Base-by-base conservation (phyloP, 2,888 invertebrate species). In the Drosophila parthenogenetica region DNA sequence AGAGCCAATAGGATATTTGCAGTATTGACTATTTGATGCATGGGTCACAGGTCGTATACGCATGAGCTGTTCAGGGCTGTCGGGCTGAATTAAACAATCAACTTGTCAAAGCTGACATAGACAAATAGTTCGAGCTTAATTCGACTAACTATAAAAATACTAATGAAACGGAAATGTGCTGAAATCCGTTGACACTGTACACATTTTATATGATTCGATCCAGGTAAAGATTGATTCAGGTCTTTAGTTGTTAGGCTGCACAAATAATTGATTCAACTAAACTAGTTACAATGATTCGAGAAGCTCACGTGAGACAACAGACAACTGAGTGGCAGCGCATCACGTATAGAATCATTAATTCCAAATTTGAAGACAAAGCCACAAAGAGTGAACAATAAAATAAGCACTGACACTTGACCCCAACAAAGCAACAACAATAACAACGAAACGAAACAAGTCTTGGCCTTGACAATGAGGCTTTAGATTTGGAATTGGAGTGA, bases 401-500 rank as follows among this genome's bases (percentile, higher is more conserved):
- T 69, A 73, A 69, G 53, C 77, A 71, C 84, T 87, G 85, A 87
- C 89, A 87, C 85, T 85, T 86, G 85, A 86, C 89, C 85, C 87
- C 83, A 75, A 57, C 81, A 81, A n/a, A 59, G 39, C 43, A 57
- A 46, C 60, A 60, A 49, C 42, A 25, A 48, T 10, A 19, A 55
- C 77, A 73, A 51, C 72, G 79, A 54, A 51, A 62, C 51, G 59
- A 81, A 89, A 81, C 87, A 67, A 66, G 77, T 79, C 62, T 62
- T 61, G 70, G 67, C 85, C 85, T 87, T 86, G 85, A 75, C 85
- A 86, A 76, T 86, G 89, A 79, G 70, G 69, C 73, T 62, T 37
- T 37, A 37, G 54, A 40, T 54, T 50, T 76, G 66, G 66, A 64
- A 63, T 61, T 69, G 49, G 58, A 81, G 82, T 71, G 66, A 45